Evolutionary conservation across 2,113 vertebrate genomes (phyloP), one percentile per base, ranked within the genome.

Genomic region (Oxyruncus cristatus): DNA sequence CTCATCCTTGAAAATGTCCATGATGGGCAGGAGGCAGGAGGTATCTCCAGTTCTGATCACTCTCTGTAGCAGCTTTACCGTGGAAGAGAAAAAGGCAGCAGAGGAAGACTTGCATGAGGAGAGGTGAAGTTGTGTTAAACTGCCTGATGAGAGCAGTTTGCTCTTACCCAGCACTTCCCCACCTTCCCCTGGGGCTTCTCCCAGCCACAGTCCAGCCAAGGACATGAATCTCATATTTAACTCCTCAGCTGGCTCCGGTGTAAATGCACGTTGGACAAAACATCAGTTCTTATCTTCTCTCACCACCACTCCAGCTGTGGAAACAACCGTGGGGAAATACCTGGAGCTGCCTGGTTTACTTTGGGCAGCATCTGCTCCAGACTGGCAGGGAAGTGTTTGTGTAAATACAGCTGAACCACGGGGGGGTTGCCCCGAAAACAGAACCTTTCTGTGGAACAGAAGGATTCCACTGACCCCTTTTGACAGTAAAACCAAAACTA

Each of bases 51-150:
- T 98, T 75, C 98, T 98, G 74, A 98, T 98, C 33, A 99, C 97
- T 77, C 99, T 99, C 97, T 99, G 99, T 20, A 99, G 97, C 58
- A 99, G 97, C 99, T 99, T 72, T 35, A 63, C 12, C 68, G 19
- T 12, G 52, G 15, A 19, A 89, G 11, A 68, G 53, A 39, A 65
- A 59, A 79, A 82, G 35, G 56, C 39, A 85, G 76, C 12, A 18
- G 47, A 49, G 61, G 35, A 78, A 26, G 47, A 30, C 14, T 4
- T 41, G 17, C 7, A 16, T 62, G 58, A 81, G 72, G 32, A 42
- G 35, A 53, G 50, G 49, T 33, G 28, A 62, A 53, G 49, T 20
- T 32, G 33, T 33, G 78, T 70, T 66, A 55, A 79, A 14, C 23
- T 78, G 52, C 17, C 56, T 56, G 37, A 7, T n/a, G 66, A 58